phyloP scores from a whole-genome alignment of 2,113 vertebrate genomes.

The Gobius niger region DNA sequence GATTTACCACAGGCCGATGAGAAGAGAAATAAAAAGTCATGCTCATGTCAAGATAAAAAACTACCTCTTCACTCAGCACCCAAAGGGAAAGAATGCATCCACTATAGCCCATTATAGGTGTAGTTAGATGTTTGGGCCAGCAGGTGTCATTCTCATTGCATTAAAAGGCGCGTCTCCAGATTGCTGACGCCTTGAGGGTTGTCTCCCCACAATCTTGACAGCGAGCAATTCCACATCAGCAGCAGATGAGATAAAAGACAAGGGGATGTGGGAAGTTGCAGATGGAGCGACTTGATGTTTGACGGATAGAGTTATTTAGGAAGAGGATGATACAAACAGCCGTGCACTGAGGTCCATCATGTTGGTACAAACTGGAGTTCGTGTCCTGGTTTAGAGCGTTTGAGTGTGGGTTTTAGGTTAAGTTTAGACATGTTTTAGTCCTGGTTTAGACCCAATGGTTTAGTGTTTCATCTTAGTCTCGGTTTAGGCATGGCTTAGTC shows the following conservation, averaged over 20 bases:
- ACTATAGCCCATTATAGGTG: constrained; percentile 28
- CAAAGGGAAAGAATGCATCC: constrained; percentile 27
- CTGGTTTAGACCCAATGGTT: too few relatives aligned
- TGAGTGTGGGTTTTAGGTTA: neutral
- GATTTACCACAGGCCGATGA: too few relatives aligned
- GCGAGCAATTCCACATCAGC: constrained; percentile 31
- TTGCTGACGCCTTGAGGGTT: constrained; percentile 26
- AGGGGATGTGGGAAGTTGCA: constrained; percentile 9
- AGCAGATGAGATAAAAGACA: constrained; percentile 28
- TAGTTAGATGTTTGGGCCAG: constrained; percentile 41
- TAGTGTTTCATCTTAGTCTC: too few relatives aligned
- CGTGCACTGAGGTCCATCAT: neutral
- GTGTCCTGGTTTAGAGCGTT: neutral
- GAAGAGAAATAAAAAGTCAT: too few relatives aligned
- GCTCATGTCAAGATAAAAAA: neutral
- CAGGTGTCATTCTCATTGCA: constrained; percentile 55
- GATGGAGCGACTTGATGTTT: constrained; percentile 19
- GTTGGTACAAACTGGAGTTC: neutral
- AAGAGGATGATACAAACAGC: constrained; percentile 11
- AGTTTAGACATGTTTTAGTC: too few relatives aligned
- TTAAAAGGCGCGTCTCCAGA: constrained; percentile 21
- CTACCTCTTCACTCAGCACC: constrained; percentile 25
- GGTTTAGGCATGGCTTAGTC: too few relatives aligned
- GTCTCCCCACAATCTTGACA: constrained; percentile 36
- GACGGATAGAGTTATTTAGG: constrained; percentile 7